Base-by-base conservation (phyloP, 2,113 vertebrate genomes). In the Fulmarus glacialis region DNA sequence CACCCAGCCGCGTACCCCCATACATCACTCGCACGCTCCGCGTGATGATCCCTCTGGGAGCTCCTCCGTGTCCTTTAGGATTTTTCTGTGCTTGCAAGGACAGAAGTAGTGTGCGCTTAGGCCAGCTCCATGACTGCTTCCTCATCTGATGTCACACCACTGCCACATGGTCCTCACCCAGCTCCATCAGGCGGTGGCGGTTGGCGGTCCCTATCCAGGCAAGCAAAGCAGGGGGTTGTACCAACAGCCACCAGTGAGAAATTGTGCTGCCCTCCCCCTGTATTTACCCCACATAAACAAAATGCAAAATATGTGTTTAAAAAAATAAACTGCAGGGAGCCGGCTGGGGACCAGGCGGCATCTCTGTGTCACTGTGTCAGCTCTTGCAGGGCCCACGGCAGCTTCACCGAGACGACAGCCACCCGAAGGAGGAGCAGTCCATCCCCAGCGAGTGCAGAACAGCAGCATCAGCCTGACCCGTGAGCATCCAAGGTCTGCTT, bases 11-110 rank as follows among this genome's bases (percentile, higher is more conserved):
- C 3, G 4, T 34, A 19, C 15, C 43, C 32, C 17, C 3, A 15
- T 4, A 30, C 15, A 24, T 13, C 20, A 5, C 29, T 59, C 50
- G 34, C n/a, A 29, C 0, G 0, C 1, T 55, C 16, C 1, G 1
- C 43, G 12, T 20, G 50, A 8, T 4, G 17, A 75, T 50, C 21
- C 27, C 55, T 74, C 55, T 70, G 36, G 64, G 53, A 78, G 7
- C 15, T 43, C 43, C 24, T 60, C 40, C 1, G 0, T 10, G 7
- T 64, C 40, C 45, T 80, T 60, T 38, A 58, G 58, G 73, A 26
- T 26, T 87, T n/a, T 92, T 56, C 50, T 84, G 30, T 66, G 23
- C 34, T 70, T 67, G 26, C 19, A 48, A 56, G 63, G 50, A n/a
- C n/a, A 72, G 56, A 56, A 74, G 17, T 3, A 43, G 9, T 14